Percentiles rank a stretch among this genome's conserved stretches.
phyloP scores from a whole-genome alignment of 2,113 vertebrate genomes.

The Epinephelus moara region DNA sequence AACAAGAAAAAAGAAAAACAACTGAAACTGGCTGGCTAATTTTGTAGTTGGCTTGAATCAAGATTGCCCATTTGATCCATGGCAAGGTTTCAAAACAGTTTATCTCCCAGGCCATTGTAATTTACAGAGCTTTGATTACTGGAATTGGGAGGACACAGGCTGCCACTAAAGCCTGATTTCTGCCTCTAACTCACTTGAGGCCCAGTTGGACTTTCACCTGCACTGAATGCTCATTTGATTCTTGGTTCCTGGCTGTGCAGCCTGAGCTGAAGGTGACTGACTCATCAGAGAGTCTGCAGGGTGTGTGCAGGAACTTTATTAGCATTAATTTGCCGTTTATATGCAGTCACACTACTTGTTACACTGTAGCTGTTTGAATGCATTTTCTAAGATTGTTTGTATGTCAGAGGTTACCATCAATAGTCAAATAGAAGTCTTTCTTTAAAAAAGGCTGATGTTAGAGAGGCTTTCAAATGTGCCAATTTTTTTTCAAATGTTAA shows the following conservation, averaged over 20 bases:
- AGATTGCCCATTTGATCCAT: constrained; percentile 69
- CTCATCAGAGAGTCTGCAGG: constrained; percentile 25
- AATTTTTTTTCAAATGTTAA: no score
- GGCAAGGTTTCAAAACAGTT: constrained; percentile 61
- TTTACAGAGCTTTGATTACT: constrained; percentile 67
- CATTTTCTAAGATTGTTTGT: background rate
- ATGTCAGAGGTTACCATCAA: background rate
- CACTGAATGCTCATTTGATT: constrained; percentile 28
- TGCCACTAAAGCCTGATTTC: constrained; percentile 44
- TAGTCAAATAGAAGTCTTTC: background rate
- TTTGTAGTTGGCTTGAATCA: constrained; percentile 61
- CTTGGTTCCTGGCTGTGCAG: background rate
- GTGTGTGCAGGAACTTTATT: constrained; percentile 15
- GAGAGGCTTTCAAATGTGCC: no score
- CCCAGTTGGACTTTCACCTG: constrained; percentile 38
- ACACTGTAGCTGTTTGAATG: background rate
- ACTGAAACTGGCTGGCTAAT: constrained; percentile 49
- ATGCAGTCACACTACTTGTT: constrained; percentile 7
- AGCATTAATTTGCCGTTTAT: constrained; percentile 23
- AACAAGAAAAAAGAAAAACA: background rate
- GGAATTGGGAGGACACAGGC: constrained; percentile 51
- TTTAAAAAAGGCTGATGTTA: background rate
- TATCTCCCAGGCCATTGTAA: constrained; percentile 54
- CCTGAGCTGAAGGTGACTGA: constrained; percentile 28
- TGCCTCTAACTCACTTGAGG: constrained; percentile 36